A percentile compares a stretch with the other conserved stretches of the same genome.
Conservation (phyloP, 1,140 invertebrate genomes). For the Dufourea novaeangliae region DNA sequence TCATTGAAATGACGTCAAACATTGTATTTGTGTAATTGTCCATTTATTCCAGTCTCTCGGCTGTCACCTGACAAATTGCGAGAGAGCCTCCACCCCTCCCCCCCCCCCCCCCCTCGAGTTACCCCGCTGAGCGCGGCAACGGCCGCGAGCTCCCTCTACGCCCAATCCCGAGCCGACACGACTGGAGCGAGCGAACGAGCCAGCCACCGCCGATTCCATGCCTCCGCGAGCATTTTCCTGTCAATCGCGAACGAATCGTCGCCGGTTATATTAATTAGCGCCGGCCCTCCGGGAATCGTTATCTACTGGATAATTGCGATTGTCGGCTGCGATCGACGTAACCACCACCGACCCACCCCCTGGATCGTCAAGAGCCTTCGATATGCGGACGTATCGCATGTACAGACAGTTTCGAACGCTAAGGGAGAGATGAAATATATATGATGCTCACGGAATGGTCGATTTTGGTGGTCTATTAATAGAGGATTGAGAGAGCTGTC, state of each 20-base stretch:
- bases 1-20: constrained; percentile 82
- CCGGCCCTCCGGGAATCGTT: constrained; percentile 71
- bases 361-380: neutral
- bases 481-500: no score
- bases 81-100: constrained; percentile 30
- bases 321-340: constrained; percentile 67
- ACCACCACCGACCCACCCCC: constrained; percentile 20
- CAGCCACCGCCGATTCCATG: constrained; percentile 54
- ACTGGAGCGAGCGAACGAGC: constrained; percentile 18
- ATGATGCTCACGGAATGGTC: neutral
- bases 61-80: constrained; percentile 81
- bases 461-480: no score
- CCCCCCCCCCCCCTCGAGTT: neutral
- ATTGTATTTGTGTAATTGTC: constrained; percentile 82
- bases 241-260: constrained; percentile 77
- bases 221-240: constrained; percentile 71
- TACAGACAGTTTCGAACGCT: neutral
- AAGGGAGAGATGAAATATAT: neutral
- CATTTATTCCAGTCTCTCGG: constrained; percentile 81
- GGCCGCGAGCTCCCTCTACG: constrained; percentile 53
- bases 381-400: neutral
- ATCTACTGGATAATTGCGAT: constrained; percentile 73
- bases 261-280: constrained; percentile 78
- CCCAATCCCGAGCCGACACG: constrained; percentile 12
- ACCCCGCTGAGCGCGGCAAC: neutral